Base-by-base conservation (phyloP, 2,113 vertebrate species). In the Chaetura pelagica region DNA sequence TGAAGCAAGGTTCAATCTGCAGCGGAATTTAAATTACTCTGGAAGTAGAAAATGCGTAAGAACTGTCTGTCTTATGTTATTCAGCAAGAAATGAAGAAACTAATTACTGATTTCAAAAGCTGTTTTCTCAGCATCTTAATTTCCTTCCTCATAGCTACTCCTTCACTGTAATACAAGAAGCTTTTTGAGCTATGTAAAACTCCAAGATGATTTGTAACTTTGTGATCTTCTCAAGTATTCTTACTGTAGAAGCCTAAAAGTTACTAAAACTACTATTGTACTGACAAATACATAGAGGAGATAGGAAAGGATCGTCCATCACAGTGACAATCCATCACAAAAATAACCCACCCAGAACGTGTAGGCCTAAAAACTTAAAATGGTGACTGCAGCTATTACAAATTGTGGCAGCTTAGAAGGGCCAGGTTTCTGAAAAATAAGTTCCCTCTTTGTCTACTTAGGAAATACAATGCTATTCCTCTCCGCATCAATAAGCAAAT, bases 281-380 rank as follows among this genome's bases (percentile, higher is more conserved):
- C 48, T 84, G 73, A 88, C 67, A 96, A 90, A 91, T 24, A 87
- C 64, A 83, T 9, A 92, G 20, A 84, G 20, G 30, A 95, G 64
- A 48, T 22, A 81, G 88, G 5, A 84, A 16, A 49, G 17, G 52
- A 87, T 93, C 34, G 2, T 92, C 35, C 85, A 94, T 95, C 88
- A 96, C 76, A 49, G 26, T 95, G 90, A 94, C 68, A 92, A 90
- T 87, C 79, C 83, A 89, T 94, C 90, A 90, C 77, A 93, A 78
- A 96, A 97, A 93, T 32, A 96, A 93, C 58, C 90, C 90, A 94
- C 48, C 79, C 88, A 92, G 92, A 91, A 96, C 85, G 86, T 2
- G 30, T 5, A 92, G 85, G 69, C 88, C 90, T 93, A 59, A 88
- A 83, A 95, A 81, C 79, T 61, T 84, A 29, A 90, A 88, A 87